These are phyloP conservation scores for Myopa tessellatipennis DNA, from an alignment of 2,888 invertebrate species.

Conservation along the genomic window DNA sequence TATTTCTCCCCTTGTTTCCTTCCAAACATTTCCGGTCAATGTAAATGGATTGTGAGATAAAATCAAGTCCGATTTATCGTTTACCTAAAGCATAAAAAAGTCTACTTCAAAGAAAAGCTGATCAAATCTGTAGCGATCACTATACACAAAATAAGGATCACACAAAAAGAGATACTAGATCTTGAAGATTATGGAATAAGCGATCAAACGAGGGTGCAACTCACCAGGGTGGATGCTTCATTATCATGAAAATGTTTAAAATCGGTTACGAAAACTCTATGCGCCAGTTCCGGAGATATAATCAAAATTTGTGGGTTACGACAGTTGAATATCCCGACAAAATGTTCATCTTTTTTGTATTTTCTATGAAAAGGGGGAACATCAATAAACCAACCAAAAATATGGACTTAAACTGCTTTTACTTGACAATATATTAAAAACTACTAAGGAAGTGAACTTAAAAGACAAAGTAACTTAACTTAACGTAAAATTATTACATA, in stretches of 20 bases:
- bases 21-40: slow-evolving; percentile 69
- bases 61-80: slow-evolving; percentile 68
- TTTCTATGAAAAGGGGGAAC: slow-evolving; percentile 46
- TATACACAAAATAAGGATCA: neutral
- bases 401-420: neutral
- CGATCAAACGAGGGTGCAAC: slow-evolving; percentile 31
- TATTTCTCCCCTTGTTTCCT: slow-evolving; percentile 68
- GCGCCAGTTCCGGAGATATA: slow-evolving; percentile 62
- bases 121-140: neutral
- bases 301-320: slow-evolving; percentile 64
- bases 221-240: slow-evolving; percentile 55
- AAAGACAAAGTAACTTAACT: no score
- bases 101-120: neutral
- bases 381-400: neutral
- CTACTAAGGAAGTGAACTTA: no score
- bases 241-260: slow-evolving; percentile 67
- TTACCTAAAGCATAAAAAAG: slow-evolving; percentile 47
- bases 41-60: slow-evolving; percentile 69
- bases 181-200: no score
- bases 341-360: slow-evolving; percentile 55
- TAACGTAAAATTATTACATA: no score
- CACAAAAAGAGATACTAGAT: neutral
- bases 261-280: slow-evolving; percentile 65
- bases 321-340: slow-evolving; percentile 66
- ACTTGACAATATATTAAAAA: no score